Evolutionary conservation across 2,113 vertebrate species (phyloP).

Genomic region (Boleophthalmus pectinirostris): DNA sequence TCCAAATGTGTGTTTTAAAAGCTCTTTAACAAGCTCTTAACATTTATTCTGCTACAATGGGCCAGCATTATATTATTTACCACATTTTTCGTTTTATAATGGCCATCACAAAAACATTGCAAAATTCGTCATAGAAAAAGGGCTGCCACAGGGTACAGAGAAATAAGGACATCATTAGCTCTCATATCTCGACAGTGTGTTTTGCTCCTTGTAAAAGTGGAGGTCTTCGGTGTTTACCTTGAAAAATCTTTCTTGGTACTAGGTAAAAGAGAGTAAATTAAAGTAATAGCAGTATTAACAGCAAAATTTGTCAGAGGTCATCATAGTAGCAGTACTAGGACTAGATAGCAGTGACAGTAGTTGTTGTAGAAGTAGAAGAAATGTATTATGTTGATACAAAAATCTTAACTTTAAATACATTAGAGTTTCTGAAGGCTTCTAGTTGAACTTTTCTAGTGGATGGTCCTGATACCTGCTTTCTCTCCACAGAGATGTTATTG

Average conservation of each 20-base stretch:
- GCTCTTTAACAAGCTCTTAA: conserved; percentile 15
- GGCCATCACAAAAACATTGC: conserved; percentile 18
- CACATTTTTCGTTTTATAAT: conserved; percentile 2
- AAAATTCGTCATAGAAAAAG: conserved; percentile 17
- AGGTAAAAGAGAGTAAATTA: background rate
- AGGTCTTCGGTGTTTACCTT: background rate
- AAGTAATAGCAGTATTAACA: background rate
- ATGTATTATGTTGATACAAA: too few species aligned
- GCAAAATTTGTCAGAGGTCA: background rate
- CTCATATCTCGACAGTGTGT: background rate
- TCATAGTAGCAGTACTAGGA: background rate
- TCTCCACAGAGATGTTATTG: too few species aligned
- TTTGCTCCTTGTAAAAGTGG: background rate
- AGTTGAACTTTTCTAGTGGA: too few species aligned
- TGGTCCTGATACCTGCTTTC: too few species aligned
- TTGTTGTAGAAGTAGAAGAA: too few species aligned
- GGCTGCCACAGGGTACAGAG: background rate
- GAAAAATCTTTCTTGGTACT: background rate
- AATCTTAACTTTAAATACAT: too few species aligned
- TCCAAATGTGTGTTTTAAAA: conserved; percentile 20
- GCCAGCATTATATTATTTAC: conserved; percentile 39
- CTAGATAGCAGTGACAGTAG: background rate
- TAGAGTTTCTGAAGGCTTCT: too few species aligned
- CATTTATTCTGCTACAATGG: conserved; percentile 39
- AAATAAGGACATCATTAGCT: background rate